phyloP scores from a whole-genome alignment of 92 coral and sea anemone genomes.

The Palythoa caribaeorum region DNA sequence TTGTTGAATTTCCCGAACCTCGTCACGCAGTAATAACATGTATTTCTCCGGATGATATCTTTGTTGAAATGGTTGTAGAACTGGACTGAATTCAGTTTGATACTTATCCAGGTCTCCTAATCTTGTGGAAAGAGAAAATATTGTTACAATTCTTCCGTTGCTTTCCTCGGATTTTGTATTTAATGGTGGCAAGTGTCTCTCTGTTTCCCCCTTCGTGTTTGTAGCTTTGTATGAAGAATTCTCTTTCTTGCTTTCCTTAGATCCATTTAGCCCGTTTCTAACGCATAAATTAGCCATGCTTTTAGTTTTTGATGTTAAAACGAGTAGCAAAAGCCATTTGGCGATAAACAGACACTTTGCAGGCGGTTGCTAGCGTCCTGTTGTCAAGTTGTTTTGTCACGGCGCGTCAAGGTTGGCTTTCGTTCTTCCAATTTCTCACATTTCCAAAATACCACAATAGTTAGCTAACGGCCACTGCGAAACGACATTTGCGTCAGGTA shows the following conservation, averaged over 20 bases:
- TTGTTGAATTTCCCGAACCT: slow-evolving; percentile 67
- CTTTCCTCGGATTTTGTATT: not conserved
- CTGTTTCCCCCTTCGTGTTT: not conserved
- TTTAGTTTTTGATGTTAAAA: not conserved
- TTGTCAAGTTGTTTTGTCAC: slow-evolving; percentile 13
- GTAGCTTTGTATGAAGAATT: slow-evolving; percentile 14
- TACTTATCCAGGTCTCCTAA: not conserved
- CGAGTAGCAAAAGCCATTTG: not conserved
- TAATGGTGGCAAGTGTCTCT: slow-evolving; percentile 17
- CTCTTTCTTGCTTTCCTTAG: slow-evolving; percentile 15
- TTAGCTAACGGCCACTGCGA: not conserved
- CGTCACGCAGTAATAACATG: slow-evolving; percentile 63
- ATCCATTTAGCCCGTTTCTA: slow-evolving; percentile 71
- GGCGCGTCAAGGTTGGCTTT: not conserved
- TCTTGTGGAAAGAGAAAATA: not conserved
- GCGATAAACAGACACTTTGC: not conserved
- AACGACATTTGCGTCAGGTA: not conserved
- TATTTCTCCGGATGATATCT: slow-evolving; percentile 64
- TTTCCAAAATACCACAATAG: slow-evolving; percentile 4
- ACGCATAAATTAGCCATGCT: slow-evolving; percentile 67
- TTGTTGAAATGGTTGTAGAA: slow-evolving; percentile 37
- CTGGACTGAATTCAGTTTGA: not conserved
- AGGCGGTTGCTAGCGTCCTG: not conserved
- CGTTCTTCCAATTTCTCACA: not conserved
- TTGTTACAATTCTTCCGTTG: slow-evolving; percentile 13